These are phyloP conservation scores for Pachymerium ferrugineum DNA, from an alignment of 2,888 invertebrate genomes.

Conservation along the genomic window DNA sequence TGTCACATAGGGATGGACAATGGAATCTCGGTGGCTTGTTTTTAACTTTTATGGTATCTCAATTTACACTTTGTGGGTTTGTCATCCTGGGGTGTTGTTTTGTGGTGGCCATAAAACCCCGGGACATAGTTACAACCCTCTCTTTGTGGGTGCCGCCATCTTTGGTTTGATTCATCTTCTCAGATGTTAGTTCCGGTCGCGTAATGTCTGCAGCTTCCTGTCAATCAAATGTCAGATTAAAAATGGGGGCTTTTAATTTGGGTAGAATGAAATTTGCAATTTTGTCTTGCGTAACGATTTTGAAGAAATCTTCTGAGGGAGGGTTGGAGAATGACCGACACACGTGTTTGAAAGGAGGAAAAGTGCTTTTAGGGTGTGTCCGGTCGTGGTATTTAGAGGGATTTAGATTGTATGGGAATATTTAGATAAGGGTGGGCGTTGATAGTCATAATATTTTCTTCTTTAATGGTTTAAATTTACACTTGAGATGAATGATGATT, in stretches of 20 bases:
- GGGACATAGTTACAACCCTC: background rate
- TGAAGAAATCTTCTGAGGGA: too few species aligned
- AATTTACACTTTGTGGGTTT: constrained; percentile 17
- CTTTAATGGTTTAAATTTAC: background rate
- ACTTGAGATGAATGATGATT: background rate
- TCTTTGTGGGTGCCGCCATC: background rate
- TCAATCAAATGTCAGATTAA: constrained; percentile 9
- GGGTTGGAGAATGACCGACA: too few species aligned
- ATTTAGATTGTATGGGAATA: background rate
- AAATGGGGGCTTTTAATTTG: background rate
- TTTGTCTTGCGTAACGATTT: too few species aligned
- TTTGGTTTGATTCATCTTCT: constrained; percentile 10
- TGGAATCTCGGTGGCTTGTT: constrained; percentile 11
- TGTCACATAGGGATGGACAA: background rate
- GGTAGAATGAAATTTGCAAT: too few species aligned
- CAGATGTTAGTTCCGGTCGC: constrained; percentile 3
- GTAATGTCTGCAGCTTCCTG: background rate
- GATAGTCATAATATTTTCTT: background rate
- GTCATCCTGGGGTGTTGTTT: constrained; percentile 6
- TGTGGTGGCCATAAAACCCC: constrained; percentile 12
- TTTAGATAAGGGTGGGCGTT: background rate
- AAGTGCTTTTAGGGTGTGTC: background rate
- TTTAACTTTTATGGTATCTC: constrained; percentile 14
- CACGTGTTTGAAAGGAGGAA: too few species aligned
- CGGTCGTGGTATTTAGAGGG: background rate